Percentiles rank a stretch among this genome's conserved stretches.
phyloP scores from a whole-genome alignment of 2,888 invertebrate species.

The Eulithis testata region DNA sequence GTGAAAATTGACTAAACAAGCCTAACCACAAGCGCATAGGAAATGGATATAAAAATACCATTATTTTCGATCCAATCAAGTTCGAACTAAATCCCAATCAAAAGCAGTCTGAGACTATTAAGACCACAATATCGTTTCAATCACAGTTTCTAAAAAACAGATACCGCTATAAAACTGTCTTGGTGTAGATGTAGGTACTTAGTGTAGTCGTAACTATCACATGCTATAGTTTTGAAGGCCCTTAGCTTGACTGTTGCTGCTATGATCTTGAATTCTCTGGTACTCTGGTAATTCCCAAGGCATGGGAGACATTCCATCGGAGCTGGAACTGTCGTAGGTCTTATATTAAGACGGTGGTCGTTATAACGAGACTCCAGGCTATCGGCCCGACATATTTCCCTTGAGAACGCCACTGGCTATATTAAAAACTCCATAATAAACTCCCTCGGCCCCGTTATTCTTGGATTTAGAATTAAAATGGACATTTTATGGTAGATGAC shows the following conservation, averaged over 20 bases:
- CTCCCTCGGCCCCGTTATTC: constrained; percentile 22
- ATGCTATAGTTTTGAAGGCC: too few species aligned
- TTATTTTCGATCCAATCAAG: constrained; percentile 9
- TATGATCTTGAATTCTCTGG: too few species aligned
- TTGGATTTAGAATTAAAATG: constrained; percentile 34
- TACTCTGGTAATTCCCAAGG: too few species aligned
- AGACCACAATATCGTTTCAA: constrained; percentile 19
- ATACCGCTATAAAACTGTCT: background rate
- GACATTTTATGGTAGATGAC: constrained; percentile 30
- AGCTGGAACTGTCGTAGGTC: background rate
- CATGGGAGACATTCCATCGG: too few species aligned
- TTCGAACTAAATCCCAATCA: constrained; percentile 27
- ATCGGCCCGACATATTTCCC: constrained; percentile 38
- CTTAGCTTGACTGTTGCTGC: too few species aligned
- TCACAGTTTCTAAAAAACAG: background rate
- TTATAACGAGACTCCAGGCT: background rate
- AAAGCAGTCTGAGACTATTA: constrained; percentile 16
- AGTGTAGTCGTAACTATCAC: too few species aligned
- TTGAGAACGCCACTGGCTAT: constrained; percentile 29
- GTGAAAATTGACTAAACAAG: too few species aligned
- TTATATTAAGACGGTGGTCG: background rate
- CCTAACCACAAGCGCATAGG: too few species aligned
- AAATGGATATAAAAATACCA: too few species aligned
- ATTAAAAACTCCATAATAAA: constrained; percentile 43
- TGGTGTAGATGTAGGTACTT: background rate